phyloP scores from a whole-genome alignment of 2,888 invertebrate genomes.

The Drosophila testacea region DNA sequence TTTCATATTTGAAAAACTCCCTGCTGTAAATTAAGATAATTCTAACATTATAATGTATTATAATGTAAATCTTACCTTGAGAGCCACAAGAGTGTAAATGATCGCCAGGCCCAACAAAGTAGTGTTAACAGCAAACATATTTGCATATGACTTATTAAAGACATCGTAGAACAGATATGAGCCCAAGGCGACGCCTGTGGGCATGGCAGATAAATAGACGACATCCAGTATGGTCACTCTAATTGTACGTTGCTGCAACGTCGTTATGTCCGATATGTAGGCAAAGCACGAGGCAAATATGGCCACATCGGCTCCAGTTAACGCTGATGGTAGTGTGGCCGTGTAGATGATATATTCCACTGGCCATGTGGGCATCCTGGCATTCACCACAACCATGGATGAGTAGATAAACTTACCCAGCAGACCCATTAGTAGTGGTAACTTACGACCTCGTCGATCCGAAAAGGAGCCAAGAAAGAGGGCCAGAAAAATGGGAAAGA shows the following conservation, averaged over 20 bases:
- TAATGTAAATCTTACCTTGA: constrained; percentile 85
- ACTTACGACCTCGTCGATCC: constrained; percentile 91
- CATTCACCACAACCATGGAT: constrained; percentile 90
- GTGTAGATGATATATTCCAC: constrained; percentile 91
- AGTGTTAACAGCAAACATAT: constrained; percentile 91
- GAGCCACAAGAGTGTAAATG: constrained; percentile 87
- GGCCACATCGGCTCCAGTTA: constrained; percentile 92
- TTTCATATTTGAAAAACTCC: too few species aligned
- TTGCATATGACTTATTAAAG: constrained; percentile 88
- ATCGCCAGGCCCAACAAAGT: constrained; percentile 88
- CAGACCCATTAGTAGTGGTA: constrained; percentile 90
- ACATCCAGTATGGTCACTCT: constrained; percentile 93
- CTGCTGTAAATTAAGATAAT: too few species aligned
- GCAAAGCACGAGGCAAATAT: constrained; percentile 92
- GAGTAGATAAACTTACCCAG: constrained; percentile 91
- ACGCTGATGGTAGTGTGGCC: constrained; percentile 90
- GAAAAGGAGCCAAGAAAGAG: constrained; percentile 93
- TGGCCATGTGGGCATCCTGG: constrained; percentile 89
- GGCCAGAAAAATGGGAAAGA: constrained; percentile 91
- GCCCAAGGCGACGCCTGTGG: constrained; percentile 91
- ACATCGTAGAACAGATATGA: constrained; percentile 88
- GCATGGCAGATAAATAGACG: constrained; percentile 93
- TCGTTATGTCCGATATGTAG: constrained; percentile 92
- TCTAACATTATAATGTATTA: too few species aligned
- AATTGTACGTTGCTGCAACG: constrained; percentile 89